Base-by-base conservation (phyloP, 2,888 invertebrate genomes). In the Pseudoips prasinana region DNA sequence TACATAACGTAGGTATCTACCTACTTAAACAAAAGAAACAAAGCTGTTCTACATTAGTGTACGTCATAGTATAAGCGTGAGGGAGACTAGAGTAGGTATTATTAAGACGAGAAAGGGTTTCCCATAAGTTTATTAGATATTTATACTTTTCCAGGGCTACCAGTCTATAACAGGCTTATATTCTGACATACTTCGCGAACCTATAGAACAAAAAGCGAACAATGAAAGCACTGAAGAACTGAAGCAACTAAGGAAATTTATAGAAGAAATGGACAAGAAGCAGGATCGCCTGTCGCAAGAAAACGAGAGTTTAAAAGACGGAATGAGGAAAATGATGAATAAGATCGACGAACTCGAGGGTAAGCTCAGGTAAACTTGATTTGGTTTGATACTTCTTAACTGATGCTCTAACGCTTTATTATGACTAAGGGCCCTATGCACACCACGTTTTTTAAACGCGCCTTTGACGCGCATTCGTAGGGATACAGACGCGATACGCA, bases 131-230 rank as follows among this genome's bases (percentile, higher is more conserved):
- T 5, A 20, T 20, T n/a, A 20, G 20, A 20, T 20, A 3, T 7
- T 27, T 26, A 17, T 36, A 24, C 17, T 46, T 19, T 31, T 43
- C 11, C 57, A 86, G 87, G 74, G 87, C 1, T 78, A 77, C 40
- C 81, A 87, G 51, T 87, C 87, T 2, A 71, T 87, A 29, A 73
- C 85, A 7, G 72, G 74, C 7, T 50, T 86, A 4, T 85, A 85
- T 35, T 51, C 80, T 0, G 83, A 85, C 26, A 62, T 76, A 31
- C 48, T 76, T 3, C 64, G 66, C 2, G 79, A 82, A 14, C 75
- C 81, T 2, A 39, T 65, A 10, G 37, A 22, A 9, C 45, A 50
- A n/a, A 59, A 64, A 30, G 57, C 60, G 17, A 46, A 40, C 7
- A 43, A 35, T 11, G 46, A 59, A 5, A 40, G 9, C 14, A 36